Conservation (phyloP, 2,113 vertebrate species). For the Indicator maculatus region DNA sequence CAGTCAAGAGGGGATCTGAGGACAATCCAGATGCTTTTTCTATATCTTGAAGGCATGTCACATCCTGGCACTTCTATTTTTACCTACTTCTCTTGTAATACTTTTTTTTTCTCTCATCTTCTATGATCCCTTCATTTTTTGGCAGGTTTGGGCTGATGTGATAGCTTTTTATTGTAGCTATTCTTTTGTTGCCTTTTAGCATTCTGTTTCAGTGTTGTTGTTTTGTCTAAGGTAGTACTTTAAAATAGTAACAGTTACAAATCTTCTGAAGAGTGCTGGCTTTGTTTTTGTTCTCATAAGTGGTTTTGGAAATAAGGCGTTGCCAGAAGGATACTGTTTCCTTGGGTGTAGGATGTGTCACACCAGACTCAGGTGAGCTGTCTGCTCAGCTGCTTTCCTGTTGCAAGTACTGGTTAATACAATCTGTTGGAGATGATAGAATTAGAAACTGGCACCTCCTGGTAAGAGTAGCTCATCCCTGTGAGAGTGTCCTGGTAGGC, state of each 20-base stretch:
- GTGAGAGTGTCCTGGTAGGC: not conserved
- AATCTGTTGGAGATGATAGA: not conserved
- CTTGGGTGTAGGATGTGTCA: not conserved
- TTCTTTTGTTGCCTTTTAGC: not conserved
- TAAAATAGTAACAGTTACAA: not conserved
- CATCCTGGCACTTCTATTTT: constrained; percentile 52
- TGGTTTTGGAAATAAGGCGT: accelerated
- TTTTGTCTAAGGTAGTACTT: accelerated
- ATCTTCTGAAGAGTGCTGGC: not conserved
- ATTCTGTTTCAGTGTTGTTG: not conserved
- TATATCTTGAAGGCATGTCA: constrained; percentile 42
- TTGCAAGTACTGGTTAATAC: not conserved
- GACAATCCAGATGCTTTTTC: constrained; percentile 53
- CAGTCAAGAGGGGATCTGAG: constrained; percentile 49
- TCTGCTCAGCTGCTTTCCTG: not conserved
- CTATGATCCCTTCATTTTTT: not conserved
- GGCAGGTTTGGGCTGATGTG: not conserved
- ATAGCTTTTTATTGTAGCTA: not conserved
- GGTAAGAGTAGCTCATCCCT: not conserved
- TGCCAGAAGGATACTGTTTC: not conserved
- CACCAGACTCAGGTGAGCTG: not conserved
- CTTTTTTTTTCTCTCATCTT: not conserved
- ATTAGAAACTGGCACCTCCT: not conserved
- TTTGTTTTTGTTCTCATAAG: not conserved
- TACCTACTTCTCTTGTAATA: not conserved